Percentiles rank a stretch among this genome's conserved stretches.
Evolutionary conservation across 1,140 invertebrate genomes (phyloP).

Genomic region (Pollicipes pollicipes): DNA sequence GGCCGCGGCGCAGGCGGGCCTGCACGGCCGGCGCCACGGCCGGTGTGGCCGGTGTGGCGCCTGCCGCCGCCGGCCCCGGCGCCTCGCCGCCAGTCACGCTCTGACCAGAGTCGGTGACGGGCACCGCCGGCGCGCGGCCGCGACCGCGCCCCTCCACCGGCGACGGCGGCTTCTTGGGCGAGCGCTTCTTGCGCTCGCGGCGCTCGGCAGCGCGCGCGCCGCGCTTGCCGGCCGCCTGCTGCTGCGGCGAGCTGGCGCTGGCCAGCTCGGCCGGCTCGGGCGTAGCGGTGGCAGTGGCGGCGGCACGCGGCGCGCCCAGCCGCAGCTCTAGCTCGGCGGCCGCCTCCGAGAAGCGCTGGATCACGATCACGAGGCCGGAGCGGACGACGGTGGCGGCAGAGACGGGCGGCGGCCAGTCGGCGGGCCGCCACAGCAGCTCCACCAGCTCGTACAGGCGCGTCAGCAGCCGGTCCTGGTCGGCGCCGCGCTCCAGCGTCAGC

Average conservation of each 20-base stretch:
- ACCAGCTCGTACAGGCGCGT: neutral
- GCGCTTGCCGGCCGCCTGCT: neutral
- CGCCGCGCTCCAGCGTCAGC: neutral
- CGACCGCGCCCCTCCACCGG: too few relatives aligned
- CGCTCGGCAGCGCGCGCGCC: neutral
- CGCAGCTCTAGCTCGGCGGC: neutral
- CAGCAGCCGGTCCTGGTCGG: neutral
- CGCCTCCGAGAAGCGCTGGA: neutral
- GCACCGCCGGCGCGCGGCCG: neutral
- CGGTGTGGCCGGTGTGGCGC: too few relatives aligned
- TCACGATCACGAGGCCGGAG: neutral
- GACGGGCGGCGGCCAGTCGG: neutral
- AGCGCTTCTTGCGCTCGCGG: neutral
- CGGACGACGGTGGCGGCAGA: neutral
- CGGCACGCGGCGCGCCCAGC: neutral
- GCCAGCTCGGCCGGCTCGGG: neutral
- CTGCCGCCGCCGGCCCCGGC: too few relatives aligned
- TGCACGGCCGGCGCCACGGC: neutral
- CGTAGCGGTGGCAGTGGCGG: neutral
- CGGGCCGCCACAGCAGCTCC: neutral
- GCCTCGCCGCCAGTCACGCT: neutral
- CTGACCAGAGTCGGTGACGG: neutral
- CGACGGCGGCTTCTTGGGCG: neutral
- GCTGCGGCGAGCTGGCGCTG: neutral
- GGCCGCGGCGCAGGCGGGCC: neutral